phyloP scores from a whole-genome alignment of 2,797 vertebrate species.

The Acropternis orthonyx region DNA sequence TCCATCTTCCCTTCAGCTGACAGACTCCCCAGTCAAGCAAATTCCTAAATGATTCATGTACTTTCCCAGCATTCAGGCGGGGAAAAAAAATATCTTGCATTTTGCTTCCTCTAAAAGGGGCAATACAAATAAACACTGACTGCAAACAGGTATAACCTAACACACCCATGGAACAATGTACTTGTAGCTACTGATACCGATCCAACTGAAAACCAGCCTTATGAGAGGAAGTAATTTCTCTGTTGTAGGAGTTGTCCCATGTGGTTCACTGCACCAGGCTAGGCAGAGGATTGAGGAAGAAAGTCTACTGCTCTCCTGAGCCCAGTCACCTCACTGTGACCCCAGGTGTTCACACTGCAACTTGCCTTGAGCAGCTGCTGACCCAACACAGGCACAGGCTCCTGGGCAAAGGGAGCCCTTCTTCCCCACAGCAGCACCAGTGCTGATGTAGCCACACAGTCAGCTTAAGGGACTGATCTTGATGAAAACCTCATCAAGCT shows the following conservation, averaged over 20 bases:
- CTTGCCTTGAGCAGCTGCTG: background rate
- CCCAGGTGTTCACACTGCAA: rapidly evolving
- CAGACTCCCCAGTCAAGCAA: background rate
- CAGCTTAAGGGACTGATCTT: background rate
- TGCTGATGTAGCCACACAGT: rapidly evolving
- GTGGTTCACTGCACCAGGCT: rapidly evolving
- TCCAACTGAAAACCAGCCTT: background rate
- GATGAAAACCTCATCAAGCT: background rate
- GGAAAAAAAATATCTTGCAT: background rate
- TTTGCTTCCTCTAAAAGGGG: background rate
- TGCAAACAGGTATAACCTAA: background rate
- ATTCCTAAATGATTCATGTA: background rate
- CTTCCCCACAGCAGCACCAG: background rate
- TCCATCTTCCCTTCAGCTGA: background rate
- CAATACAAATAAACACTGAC: background rate
- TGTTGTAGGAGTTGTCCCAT: background rate
- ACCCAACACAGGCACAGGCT: rapidly evolving
- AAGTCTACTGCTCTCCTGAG: background rate
- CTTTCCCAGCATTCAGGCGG: background rate
- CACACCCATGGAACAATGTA: background rate
- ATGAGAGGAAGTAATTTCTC: background rate
- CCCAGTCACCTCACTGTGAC: rapidly evolving
- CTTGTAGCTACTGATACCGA: background rate
- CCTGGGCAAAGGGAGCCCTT: background rate
- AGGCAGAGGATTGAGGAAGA: background rate